Percentiles rank a stretch among this genome's conserved stretches.
phyloP scores from a whole-genome alignment of 2,113 vertebrate species.

The Podiceps cristatus region DNA sequence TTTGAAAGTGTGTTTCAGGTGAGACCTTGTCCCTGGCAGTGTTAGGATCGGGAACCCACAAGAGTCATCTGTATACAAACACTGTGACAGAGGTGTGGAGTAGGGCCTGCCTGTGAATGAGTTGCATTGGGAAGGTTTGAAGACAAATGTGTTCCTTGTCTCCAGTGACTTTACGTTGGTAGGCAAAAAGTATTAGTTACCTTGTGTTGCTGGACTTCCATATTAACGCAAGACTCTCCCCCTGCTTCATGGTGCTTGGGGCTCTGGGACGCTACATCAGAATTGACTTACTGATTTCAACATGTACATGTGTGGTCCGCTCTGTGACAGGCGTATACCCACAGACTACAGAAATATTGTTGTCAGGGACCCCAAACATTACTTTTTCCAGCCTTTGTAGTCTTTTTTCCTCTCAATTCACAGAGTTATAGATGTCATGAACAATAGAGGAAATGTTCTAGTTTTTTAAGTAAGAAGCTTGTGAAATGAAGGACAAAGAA shows the following conservation, averaged over 20 bases:
- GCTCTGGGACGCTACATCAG: background rate
- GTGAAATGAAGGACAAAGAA: background rate
- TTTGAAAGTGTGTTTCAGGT: fast-evolving
- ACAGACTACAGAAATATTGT: background rate
- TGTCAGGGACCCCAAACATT: background rate
- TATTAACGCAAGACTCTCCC: background rate
- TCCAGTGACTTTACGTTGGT: background rate
- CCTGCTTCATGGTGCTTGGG: fast-evolving
- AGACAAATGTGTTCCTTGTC: background rate
- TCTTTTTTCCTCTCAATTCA: background rate
- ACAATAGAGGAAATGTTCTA: background rate
- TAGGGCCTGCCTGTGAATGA: background rate
- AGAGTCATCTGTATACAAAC: background rate
- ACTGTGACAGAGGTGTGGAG: background rate
- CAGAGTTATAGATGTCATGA: background rate
- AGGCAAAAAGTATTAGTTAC: background rate
- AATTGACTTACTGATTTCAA: background rate
- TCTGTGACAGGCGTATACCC: background rate
- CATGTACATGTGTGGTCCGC: background rate
- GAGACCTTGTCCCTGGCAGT: background rate
- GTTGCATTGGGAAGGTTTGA: fast-evolving
- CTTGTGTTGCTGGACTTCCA: background rate
- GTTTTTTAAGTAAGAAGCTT: background rate
- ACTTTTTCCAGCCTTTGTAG: background rate
- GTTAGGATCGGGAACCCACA: background rate